These are phyloP conservation scores for Aphyosemion australe DNA, from an alignment of 2,113 vertebrate genomes.

Conservation along the genomic window DNA sequence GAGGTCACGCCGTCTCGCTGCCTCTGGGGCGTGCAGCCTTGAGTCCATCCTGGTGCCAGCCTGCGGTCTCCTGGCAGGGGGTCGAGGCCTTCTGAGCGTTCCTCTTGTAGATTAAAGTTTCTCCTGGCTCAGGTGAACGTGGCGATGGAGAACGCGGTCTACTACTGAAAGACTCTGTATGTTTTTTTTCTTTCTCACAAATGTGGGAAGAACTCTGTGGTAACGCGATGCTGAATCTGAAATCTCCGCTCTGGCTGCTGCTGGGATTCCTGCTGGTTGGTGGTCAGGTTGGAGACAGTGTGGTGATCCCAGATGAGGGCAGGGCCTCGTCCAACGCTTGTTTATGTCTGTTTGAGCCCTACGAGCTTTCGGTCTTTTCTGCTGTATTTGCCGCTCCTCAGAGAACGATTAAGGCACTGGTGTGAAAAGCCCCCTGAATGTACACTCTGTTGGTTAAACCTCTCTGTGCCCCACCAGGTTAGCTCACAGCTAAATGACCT, in stretches of 20 bases:
- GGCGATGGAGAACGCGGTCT: not conserved
- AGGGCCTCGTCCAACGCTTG: conserved; percentile 39
- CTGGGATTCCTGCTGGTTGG: conserved; percentile 29
- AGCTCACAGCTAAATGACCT: not conserved
- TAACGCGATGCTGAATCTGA: conserved; percentile 19
- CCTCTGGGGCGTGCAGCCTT: conserved; percentile 56
- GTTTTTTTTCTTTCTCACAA: conserved; percentile 8
- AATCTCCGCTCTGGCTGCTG: conserved; percentile 27
- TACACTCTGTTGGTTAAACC: conserved; percentile 60
- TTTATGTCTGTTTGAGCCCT: conserved; percentile 61
- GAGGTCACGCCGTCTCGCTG: conserved; percentile 65
- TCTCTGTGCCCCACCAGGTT: conserved; percentile 37
- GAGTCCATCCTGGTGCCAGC: not conserved
- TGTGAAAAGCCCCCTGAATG: conserved; percentile 75
- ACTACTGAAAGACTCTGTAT: not conserved
- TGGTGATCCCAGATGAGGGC: conserved; percentile 41
- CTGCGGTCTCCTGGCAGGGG: not conserved
- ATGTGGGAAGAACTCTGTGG: conserved; percentile 1
- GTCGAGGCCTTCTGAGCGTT: conserved; percentile 10
- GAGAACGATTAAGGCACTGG: conserved; percentile 74
- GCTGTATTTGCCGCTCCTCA: conserved; percentile 74
- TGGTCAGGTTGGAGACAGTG: conserved; percentile 24
- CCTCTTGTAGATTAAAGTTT: conserved; percentile 25
- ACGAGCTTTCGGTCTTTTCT: conserved; percentile 69
- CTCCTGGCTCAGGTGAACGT: conserved; percentile 37